phyloP scores from a whole-genome alignment of 1,140 invertebrate genomes.

The Lepidurus apus region DNA sequence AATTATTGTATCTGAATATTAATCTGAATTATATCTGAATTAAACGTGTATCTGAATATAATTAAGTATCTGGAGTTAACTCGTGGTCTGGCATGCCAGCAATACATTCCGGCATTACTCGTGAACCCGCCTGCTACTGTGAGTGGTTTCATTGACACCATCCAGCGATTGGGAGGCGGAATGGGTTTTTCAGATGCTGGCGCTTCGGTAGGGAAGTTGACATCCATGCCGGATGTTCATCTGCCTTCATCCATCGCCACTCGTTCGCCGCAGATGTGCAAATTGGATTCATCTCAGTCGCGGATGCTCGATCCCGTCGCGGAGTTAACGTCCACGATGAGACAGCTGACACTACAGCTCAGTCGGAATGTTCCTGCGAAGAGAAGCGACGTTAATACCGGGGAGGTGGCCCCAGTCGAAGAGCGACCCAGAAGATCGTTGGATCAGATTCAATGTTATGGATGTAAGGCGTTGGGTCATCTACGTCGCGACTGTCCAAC shows the following conservation, averaged over 20 bases:
- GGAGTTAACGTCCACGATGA: neutral
- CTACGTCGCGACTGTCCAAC: slow-evolving; percentile 73
- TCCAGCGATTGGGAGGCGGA: neutral
- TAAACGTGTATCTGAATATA: too few relatives aligned
- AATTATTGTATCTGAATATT: too few relatives aligned
- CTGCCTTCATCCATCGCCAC: neutral
- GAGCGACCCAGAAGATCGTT: neutral
- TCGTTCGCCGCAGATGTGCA: neutral
- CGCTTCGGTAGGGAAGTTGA: too few relatives aligned
- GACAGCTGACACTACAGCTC: neutral
- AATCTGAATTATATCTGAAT: too few relatives aligned
- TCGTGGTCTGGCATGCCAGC: slow-evolving; percentile 9
- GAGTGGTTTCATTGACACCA: neutral
- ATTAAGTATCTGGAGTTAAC: too few relatives aligned
- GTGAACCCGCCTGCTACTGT: slow-evolving; percentile 17
- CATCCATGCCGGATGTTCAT: neutral
- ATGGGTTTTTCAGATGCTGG: neutral
- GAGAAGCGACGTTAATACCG: neutral
- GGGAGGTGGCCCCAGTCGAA: neutral
- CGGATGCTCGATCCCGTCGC: neutral
- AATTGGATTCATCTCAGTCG: too few relatives aligned
- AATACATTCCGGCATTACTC: slow-evolving; percentile 24
- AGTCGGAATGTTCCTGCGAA: neutral
- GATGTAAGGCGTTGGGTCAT: slow-evolving; percentile 82
- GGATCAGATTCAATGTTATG: slow-evolving; percentile 59